phyloP scores from a whole-genome alignment of 2,797 vertebrate genomes.

The Poecilia wingei region DNA sequence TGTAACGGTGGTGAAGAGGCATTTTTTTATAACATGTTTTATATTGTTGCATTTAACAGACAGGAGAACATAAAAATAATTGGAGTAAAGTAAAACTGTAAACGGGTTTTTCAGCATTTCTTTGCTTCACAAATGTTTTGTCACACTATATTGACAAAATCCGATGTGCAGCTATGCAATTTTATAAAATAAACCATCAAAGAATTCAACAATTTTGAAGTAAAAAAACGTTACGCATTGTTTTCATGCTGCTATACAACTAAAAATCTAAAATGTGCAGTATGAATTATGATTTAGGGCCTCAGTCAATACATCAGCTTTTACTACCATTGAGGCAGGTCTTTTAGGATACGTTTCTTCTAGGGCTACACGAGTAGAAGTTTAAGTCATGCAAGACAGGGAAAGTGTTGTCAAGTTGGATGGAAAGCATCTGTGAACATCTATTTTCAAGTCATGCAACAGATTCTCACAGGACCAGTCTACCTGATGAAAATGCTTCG shows the following conservation, averaged over 20 bases:
- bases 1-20: not conserved
- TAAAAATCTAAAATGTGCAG: not conserved
- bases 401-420: not conserved
- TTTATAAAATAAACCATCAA: not conserved
- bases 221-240: not conserved
- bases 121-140: not conserved
- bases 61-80: not conserved
- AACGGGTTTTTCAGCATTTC: not conserved
- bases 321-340: not conserved
- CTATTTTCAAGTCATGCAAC: not conserved
- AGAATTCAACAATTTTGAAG: not conserved
- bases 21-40: conserved; percentile 7
- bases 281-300: not conserved
- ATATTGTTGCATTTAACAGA: conserved; percentile 5
- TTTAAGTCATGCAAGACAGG: not conserved
- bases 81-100: not conserved
- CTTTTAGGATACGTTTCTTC: not conserved
- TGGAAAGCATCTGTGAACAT: not conserved
- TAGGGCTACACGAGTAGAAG: not conserved
- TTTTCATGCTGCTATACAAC: not conserved
- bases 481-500: not conserved
- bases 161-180: not conserved
- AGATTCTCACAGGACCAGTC: not conserved
- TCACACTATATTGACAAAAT: not conserved
- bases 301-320: not conserved